These are phyloP conservation scores for Neolamprologus devosi DNA, from an alignment of 2,113 vertebrate species.

Conservation along the genomic window DNA sequence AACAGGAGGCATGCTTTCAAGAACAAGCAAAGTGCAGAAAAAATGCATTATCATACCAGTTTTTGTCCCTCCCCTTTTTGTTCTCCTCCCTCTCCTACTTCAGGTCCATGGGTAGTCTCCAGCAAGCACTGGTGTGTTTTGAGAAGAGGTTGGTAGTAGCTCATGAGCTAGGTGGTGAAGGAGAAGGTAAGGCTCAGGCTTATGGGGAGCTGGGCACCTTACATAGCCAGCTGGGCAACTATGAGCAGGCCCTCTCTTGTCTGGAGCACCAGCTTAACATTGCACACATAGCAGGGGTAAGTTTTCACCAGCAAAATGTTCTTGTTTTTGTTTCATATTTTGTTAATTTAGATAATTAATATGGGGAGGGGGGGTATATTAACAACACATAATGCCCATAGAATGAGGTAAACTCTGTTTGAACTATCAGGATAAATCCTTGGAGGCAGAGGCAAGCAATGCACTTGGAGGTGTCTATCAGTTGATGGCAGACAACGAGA, in stretches of 20 bases:
- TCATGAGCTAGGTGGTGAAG: slow-evolving; percentile 88
- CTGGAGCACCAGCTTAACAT: slow-evolving; percentile 91
- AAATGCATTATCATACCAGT: background rate
- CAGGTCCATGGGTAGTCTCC: slow-evolving; percentile 90
- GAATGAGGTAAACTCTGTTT: slow-evolving; percentile 1
- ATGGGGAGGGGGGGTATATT: background rate
- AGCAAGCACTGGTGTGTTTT: slow-evolving; percentile 94
- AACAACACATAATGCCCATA: background rate
- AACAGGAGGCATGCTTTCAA: background rate
- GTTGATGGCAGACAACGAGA: slow-evolving; percentile 92
- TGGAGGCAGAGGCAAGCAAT: slow-evolving; percentile 88
- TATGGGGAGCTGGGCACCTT: slow-evolving; percentile 92
- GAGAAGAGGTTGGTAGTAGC: slow-evolving; percentile 94
- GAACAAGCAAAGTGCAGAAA: background rate
- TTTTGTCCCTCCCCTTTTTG: background rate
- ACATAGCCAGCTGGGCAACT: slow-evolving; percentile 94
- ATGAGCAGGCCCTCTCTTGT: slow-evolving; percentile 91
- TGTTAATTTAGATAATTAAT: background rate
- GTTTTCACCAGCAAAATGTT: background rate
- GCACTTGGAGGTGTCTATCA: slow-evolving; percentile 88
- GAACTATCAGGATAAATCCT: slow-evolving; percentile 76
- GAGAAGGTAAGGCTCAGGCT: slow-evolving; percentile 88
- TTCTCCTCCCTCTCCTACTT: background rate
- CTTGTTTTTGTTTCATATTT: background rate
- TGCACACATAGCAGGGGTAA: slow-evolving; percentile 66